Conservation (phyloP, 2,797 vertebrate genomes). For the Gadopsis marmoratus region DNA sequence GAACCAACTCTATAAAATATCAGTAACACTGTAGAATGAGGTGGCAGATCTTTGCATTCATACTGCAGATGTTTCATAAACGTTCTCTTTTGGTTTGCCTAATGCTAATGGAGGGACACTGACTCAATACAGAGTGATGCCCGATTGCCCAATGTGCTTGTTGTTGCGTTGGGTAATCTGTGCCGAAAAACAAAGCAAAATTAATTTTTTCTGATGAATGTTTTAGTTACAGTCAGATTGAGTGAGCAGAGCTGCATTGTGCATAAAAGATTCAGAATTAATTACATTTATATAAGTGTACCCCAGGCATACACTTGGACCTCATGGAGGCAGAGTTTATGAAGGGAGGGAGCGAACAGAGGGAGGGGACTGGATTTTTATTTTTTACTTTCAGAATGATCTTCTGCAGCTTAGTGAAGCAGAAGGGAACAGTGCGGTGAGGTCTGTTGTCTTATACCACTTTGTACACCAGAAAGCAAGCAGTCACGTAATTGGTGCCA, state of each 20-base stretch:
- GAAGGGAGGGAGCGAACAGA: background rate
- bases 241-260: conserved; percentile 24
- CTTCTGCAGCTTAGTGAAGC: conserved; percentile 19
- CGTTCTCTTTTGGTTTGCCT: conserved; percentile 6
- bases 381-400: conserved; percentile 21
- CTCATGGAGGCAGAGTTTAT: background rate
- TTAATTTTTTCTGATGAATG: conserved; percentile 42
- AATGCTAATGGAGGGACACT: conserved; percentile 6
- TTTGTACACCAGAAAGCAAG: conserved; percentile 64
- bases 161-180: conserved; percentile 21
- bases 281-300: conserved; percentile 42
- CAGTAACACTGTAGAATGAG: background rate
- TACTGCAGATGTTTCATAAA: background rate
- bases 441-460: conserved; percentile 53
- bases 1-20: background rate
- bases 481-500: conserved; percentile 71
- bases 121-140: background rate
- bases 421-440: conserved; percentile 33
- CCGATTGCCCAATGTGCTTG: conserved; percentile 26
- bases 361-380: background rate
- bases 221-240: conserved; percentile 48
- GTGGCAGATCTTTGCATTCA: background rate
- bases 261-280: conserved; percentile 34
- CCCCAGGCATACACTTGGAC: background rate
- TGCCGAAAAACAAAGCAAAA: conserved; percentile 43